Percentiles rank a stretch among this genome's conserved stretches.
Evolutionary conservation across 2,888 invertebrate genomes (phyloP).

Genomic region (Smittia sp.): DNA sequence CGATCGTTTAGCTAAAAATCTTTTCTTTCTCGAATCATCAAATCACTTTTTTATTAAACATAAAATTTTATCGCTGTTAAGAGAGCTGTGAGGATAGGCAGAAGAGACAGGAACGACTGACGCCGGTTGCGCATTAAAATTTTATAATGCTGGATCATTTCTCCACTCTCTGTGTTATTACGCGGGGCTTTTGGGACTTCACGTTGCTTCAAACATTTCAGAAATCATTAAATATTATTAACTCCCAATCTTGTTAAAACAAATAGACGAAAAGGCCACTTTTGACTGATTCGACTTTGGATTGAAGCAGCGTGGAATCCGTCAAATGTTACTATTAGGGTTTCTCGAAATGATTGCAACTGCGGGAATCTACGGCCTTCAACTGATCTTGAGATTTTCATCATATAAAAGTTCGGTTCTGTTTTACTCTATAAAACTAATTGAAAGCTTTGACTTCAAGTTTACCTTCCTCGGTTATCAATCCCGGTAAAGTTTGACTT

Average conservation of each 20-base stretch:
- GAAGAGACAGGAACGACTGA: slow-evolving; percentile 29
- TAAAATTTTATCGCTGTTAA: slow-evolving; percentile 31
- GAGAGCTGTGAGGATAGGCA: slow-evolving; percentile 21
- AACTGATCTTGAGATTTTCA: too few relatives aligned
- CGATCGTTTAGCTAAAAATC: slow-evolving; percentile 28
- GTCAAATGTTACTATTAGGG: not conserved
- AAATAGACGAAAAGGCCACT: slow-evolving; percentile 35
- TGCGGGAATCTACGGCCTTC: too few relatives aligned
- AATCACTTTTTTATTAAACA: slow-evolving; percentile 32
- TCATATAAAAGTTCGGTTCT: too few relatives aligned
- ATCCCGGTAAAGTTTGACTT: too few relatives aligned
- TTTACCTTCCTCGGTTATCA: too few relatives aligned
- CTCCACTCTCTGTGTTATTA: slow-evolving; percentile 19
- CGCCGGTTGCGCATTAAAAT: slow-evolving; percentile 40
- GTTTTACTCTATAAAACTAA: too few relatives aligned
- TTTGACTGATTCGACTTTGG: not conserved
- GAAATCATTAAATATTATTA: slow-evolving; percentile 42
- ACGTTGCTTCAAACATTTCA: slow-evolving; percentile 34
- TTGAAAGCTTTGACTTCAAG: too few relatives aligned
- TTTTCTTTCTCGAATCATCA: slow-evolving; percentile 24
- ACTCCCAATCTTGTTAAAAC: slow-evolving; percentile 41
- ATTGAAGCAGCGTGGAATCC: slow-evolving; percentile 19
- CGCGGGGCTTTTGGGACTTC: not conserved
- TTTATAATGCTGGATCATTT: slow-evolving; percentile 5
- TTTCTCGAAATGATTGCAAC: too few relatives aligned